A percentile compares a stretch with the other conserved stretches of the same genome.
Evolutionary conservation across 2,797 vertebrate species (phyloP).

Genomic region (Mormyrops boulengeri): DNA sequence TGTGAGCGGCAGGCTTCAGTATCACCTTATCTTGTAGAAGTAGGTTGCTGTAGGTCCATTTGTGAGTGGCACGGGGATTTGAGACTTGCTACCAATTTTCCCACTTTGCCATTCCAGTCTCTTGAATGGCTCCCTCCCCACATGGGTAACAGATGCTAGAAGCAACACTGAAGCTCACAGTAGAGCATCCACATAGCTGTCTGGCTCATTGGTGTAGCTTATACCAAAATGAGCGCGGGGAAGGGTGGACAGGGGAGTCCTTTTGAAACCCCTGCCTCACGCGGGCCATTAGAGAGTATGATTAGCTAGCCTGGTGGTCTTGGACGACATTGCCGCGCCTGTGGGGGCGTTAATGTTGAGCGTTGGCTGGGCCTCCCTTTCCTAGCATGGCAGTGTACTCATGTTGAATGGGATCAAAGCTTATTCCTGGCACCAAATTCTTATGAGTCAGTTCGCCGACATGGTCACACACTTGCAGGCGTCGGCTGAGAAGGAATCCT

Average conservation of each 20-base stretch:
- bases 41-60: background rate
- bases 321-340: background rate
- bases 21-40: background rate
- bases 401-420: conserved; percentile 23
- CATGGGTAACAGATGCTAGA: background rate
- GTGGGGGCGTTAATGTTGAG: background rate
- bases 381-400: conserved; percentile 6
- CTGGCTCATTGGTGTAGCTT: background rate
- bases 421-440: conserved; percentile 29
- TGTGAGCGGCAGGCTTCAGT: background rate
- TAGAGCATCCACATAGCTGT: background rate
- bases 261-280: background rate
- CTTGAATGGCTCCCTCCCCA: background rate
- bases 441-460: conserved; percentile 21
- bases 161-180: background rate
- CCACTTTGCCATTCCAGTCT: background rate
- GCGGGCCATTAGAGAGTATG: background rate
- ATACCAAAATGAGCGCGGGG: background rate
- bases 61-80: background rate
- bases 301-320: background rate
- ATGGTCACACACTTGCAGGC: conserved; percentile 1
- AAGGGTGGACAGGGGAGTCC: background rate
- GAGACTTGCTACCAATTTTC: background rate
- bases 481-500: background rate
- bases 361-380: background rate